Evolutionary conservation across 2,888 invertebrate species (phyloP).

Genomic region (Netelia inedita): DNA sequence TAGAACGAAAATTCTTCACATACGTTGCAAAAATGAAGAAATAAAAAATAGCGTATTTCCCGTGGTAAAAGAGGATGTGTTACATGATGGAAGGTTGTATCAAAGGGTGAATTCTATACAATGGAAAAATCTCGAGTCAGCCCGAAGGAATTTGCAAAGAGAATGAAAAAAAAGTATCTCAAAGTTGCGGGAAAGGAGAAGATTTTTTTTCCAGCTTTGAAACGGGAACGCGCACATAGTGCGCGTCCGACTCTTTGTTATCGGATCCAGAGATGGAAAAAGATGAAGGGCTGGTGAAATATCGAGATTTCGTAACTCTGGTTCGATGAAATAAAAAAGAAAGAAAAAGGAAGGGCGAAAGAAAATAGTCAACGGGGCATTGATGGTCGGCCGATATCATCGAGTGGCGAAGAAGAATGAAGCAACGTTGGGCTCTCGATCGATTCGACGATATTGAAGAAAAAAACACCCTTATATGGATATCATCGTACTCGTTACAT

Average conservation of each 20-base stretch:
- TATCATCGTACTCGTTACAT: constrained; percentile 2
- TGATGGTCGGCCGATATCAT: constrained; percentile 47
- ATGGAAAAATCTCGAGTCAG: background rate
- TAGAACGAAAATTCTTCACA: background rate
- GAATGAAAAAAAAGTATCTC: background rate
- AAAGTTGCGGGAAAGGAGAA: constrained; percentile 3
- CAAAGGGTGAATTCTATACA: background rate
- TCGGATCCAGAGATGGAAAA: constrained; percentile 46
- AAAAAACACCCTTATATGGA: constrained; percentile 22
- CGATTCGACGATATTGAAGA: constrained; percentile 6
- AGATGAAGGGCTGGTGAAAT: constrained; percentile 32
- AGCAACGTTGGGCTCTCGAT: constrained; percentile 22
- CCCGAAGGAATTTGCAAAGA: constrained; percentile 4
- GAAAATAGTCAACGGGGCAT: background rate
- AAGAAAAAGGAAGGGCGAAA: constrained; percentile 11
- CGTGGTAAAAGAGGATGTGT: background rate
- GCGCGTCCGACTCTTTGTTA: constrained; percentile 53
- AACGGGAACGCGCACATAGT: constrained; percentile 40
- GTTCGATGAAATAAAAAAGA: background rate
- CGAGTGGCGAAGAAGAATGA: constrained; percentile 44
- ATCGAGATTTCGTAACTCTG: constrained; percentile 8
- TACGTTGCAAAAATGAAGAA: background rate
- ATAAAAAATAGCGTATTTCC: background rate
- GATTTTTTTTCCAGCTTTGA: constrained; percentile 26
- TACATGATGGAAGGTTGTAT: background rate